Evolutionary conservation across 2,113 vertebrate species (phyloP).

Genomic region (Eolophus roseicapilla): DNA sequence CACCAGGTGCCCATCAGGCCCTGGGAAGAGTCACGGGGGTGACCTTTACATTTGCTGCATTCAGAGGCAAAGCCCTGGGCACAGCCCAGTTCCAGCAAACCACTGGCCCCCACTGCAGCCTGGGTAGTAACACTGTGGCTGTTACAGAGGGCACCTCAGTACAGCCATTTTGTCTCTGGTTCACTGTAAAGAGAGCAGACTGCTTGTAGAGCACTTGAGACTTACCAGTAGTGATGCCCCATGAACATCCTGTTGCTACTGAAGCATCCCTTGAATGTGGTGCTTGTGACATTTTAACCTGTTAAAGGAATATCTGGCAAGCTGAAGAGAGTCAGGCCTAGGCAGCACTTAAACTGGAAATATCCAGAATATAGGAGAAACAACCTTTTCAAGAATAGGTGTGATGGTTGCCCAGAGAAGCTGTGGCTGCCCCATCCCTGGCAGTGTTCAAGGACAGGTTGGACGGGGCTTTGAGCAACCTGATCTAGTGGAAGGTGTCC

Average conservation of each 20-base stretch:
- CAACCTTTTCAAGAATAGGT: background rate
- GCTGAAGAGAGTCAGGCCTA: background rate
- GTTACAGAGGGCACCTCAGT: fast-evolving
- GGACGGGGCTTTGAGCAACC: background rate
- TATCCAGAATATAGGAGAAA: background rate
- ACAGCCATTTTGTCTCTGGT: background rate
- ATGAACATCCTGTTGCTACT: fast-evolving
- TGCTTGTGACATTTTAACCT: background rate
- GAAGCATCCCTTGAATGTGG: background rate
- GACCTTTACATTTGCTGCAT: background rate
- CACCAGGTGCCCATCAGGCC: fast-evolving
- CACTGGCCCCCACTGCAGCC: background rate
- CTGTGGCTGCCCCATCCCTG: background rate
- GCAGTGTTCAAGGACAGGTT: background rate
- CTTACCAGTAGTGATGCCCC: background rate
- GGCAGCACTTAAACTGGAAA: background rate
- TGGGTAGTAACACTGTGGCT: background rate
- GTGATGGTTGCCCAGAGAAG: background rate
- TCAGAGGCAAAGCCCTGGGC: background rate
- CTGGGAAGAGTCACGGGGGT: background rate
- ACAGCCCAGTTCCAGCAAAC: background rate
- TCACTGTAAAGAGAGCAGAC: background rate
- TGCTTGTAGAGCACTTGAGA: background rate
- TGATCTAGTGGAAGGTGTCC: background rate
- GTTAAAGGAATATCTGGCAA: background rate